Evolutionary conservation across 2,797 vertebrate species (phyloP), one percentile per base, ranked within the genome.

Genomic region (Heliangelus exortis): DNA sequence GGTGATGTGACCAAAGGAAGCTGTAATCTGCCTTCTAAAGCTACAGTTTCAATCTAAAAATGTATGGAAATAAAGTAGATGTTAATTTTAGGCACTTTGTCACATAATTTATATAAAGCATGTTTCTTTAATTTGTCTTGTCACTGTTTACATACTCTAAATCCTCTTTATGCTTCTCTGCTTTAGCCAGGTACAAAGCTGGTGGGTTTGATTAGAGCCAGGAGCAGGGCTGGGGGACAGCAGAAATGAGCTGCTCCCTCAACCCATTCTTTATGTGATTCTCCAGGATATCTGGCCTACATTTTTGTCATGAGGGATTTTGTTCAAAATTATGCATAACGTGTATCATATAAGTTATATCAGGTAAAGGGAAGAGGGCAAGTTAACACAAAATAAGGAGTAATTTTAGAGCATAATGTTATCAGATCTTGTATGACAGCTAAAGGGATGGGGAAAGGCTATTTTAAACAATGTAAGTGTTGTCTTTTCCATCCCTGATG

Each of bases 391-490:
- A 83, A 89, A 59, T 62, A 68, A 68, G 51, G 53, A 47, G 23
- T 90, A 63, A 76, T 84, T 82, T 43, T 78, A 33, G 58, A 77
- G 7, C 0, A 0, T 79, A 45, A n/a, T 90, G 61, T 94, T 83
- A 68, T 90, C 54, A 85, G 65, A 82, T 91, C 73, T 89, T 81
- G 19, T 79, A 72, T 71, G 76, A 65, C 72, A 86, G 91, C 62
- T 95, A 75, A 94, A 95, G 77, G 92, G 85, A 73, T 67, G 59
- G 87, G 94, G 93, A 90, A 87, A 79, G 84, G 84, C 72, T 93
- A 34, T 86, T 92, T 91, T 45, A 87, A 88, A 48, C 85, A 59
- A 6, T 48, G 57, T 81, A 59, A 76, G 33, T 50, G 43, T 15
- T 57, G 34, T 75, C 62, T 90, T 92, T 78, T 89, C 84, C 16